These are phyloP conservation scores for Atherix ibis DNA, from an alignment of 2,888 invertebrate genomes.

Conservation along the genomic window DNA sequence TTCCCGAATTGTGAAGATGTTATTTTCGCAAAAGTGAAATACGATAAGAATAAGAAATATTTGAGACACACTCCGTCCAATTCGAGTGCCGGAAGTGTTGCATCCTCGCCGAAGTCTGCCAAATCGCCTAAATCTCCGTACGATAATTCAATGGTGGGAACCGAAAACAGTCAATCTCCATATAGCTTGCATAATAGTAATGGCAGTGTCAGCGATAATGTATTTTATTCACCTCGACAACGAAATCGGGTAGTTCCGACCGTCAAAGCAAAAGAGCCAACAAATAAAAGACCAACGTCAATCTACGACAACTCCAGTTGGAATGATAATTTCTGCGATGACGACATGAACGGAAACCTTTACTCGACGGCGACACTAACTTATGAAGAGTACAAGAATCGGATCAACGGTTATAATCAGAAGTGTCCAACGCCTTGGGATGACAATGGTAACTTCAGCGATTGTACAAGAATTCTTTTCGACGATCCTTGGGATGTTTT, in stretches of 20 bases:
- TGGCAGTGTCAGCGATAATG: neutral
- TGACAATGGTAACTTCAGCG: conserved; percentile 9
- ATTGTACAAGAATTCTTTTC: conserved; percentile 7
- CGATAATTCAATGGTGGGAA: neutral
- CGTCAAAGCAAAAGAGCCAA: no score
- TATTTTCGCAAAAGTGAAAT: conserved; percentile 27
- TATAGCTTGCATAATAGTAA: conserved; percentile 7
- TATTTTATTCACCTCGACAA: no score
- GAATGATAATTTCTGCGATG: conserved; percentile 5
- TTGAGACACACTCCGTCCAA: conserved; percentile 28
- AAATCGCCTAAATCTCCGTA: no score
- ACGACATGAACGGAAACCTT: neutral
- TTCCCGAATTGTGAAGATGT: conserved; percentile 11
- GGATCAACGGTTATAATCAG: conserved; percentile 6
- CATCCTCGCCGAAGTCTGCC: conserved; percentile 12
- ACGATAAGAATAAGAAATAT: conserved; percentile 26
- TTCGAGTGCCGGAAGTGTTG: conserved; percentile 20
- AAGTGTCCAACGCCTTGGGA: conserved; percentile 6
- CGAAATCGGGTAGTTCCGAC: neutral
- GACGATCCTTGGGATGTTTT: conserved; percentile 18
- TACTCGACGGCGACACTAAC: conserved; percentile 1
- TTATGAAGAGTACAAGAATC: conserved; percentile 4
- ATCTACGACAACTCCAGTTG: conserved; percentile 2
- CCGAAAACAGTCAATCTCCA: conserved; percentile 5
- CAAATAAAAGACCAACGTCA: no score